Base-by-base conservation (phyloP, 2,888 invertebrate genomes). In the Aplocera efformata region DNA sequence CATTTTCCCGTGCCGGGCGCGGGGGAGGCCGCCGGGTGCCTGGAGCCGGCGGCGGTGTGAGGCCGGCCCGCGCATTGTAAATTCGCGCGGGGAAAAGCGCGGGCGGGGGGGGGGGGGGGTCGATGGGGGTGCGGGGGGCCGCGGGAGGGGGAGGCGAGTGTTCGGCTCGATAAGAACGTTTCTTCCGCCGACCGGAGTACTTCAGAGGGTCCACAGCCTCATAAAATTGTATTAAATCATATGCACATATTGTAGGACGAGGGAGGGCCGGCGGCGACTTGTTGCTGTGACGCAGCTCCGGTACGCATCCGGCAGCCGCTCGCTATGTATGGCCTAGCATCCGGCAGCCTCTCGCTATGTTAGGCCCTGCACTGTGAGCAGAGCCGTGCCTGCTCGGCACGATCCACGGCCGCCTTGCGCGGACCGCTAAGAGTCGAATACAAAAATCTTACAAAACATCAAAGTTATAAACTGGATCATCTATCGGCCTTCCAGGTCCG, bases 31-130 rank as follows among this genome's bases (percentile, higher is more conserved):
- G 50, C 50, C 48, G 38, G 50, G 48, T 42, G 53, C 53, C 49
- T 58, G 58, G 58, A 63, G 64, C 60, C 54, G 60, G 65, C 38
- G 28, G 32, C 40, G 46, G 43, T 37, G 42, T 50, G 63, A 56
- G 63, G 66, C 59, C 50, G 58, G 60, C 60, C 32, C 38, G 66
- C 63, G 72, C 79, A 82, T 83, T 83, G 81, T 83, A 83, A 82
- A 83, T 79, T 82, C 80, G 70, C 69, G 69, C 67, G 67, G 67
- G 63, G 61, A 58, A 58, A 57, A 50, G 39, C 23, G n/a, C n/a
- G 28, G 32, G 53, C 55, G 53, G 55, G 58, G 42, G 55, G 48
- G 38, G 46, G 48, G 48, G 48, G n/a, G n/a, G n/a, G n/a, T n/a
- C n/a, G 46, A 31, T 32, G 46, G 33, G 49, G 50, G 41, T 35